Evolutionary conservation across 1,140 invertebrate genomes (phyloP), one percentile per base, ranked within the genome.

Genomic region (Philopotamus ludificatus): DNA sequence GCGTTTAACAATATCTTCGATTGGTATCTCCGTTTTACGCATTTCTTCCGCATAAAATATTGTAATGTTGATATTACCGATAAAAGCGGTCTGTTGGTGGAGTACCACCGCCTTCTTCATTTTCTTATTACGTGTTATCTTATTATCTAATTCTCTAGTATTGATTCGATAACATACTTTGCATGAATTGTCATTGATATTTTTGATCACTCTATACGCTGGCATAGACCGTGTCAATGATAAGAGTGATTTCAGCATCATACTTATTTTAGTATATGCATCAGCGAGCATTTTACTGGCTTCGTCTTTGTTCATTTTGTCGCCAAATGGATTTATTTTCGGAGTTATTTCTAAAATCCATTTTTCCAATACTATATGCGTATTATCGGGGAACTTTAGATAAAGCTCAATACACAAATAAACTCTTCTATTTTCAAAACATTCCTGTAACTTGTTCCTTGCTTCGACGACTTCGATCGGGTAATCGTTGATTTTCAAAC

Each of bases 191-290:
- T 34, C 1, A 15, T 60, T 42, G 26, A 42, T 23, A n/a, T 60
- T 60, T 26, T 34, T 47, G 4, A 39, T 25, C 9, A 60, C 15
- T 47, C 41, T 45, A 16, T 60, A 60, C 1, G 57, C 57, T 2
- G 57, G 57, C 41, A 60, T n/a, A 4, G 21, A 12, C 16, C 57
- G 28, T 9, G 57, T 47, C 10, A 23, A 26, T 10, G 57, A 12
- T 26, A 60, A 12, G 7, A 60, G 22, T 7, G 41, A 47, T 20
- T 44, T 60, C 7, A 60, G 23, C 41, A 60, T 45, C 22, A 60
- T 7, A 23, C 42, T 23, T n/a, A 58, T 42, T 22, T 22, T 2
- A 22, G n/a, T 58, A 23, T 42, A 15, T 22, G 44, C 25, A 44
- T 44, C 15, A 41, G 23, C 1, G 20, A 8, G 1, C 10, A 3